phyloP scores from a whole-genome alignment of 2,888 invertebrate genomes.

The Hymenopus coronatus region DNA sequence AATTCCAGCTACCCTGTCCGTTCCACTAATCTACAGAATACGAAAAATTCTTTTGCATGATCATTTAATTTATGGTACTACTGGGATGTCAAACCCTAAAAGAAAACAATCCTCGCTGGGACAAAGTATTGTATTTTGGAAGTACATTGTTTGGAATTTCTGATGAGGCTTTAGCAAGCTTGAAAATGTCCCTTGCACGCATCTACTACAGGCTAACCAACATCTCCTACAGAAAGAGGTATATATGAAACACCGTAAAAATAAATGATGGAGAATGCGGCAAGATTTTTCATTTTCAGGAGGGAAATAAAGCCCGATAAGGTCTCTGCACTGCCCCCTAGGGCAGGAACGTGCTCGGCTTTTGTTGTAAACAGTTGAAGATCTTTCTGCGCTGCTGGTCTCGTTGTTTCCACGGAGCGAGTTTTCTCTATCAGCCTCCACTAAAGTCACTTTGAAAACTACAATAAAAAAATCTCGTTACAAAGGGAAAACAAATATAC shows the following conservation, averaged over 20 bases:
- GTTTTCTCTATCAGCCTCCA: not conserved
- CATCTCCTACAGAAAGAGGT: not conserved
- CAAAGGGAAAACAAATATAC: not conserved
- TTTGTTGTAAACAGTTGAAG: not conserved
- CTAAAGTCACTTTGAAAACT: not conserved
- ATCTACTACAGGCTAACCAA: not conserved
- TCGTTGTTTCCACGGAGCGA: not conserved
- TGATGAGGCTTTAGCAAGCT: too few species aligned
- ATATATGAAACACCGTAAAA: not conserved
- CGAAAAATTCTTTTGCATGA: too few species aligned
- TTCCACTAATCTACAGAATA: too few species aligned
- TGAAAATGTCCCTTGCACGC: too few species aligned
- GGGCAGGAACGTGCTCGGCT: not conserved
- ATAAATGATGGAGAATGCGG: not conserved
- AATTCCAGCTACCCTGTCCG: too few species aligned
- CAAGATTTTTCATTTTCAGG: not conserved
- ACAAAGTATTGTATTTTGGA: too few species aligned
- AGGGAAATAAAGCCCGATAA: not conserved
- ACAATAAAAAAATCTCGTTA: not conserved
- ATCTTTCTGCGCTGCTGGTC: not conserved
- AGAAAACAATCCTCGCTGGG: too few species aligned
- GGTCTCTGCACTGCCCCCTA: not conserved
- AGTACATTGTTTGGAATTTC: too few species aligned
- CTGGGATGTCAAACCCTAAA: too few species aligned
- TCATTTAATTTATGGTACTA: too few species aligned